Evolutionary conservation across 2,888 invertebrate species (phyloP), one percentile per base, ranked within the genome.

Genomic region (Bellardia bayeri): DNA sequence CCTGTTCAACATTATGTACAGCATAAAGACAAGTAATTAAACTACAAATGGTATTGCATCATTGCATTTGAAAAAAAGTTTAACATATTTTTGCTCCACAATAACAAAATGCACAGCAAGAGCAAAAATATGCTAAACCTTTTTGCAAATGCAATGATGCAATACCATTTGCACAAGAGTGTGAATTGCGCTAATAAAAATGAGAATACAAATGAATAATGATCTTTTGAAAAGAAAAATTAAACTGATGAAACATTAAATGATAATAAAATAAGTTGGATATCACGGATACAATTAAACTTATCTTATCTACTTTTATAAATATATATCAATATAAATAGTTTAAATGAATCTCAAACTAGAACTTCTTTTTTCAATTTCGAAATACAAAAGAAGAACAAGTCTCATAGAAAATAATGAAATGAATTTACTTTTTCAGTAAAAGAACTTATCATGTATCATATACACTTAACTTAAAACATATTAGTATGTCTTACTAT

Each of bases 281-380:
- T 71, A 71, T 71, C 69, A 71, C 69, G 33, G 16, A 54, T 54
- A 51, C 11, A 71, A 54, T 54, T 8, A 37, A 54, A 71, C 33
- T 54, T 54, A 54, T 33, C 14, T 45, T 13, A 37, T 6, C 37
- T 66, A 66, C 23, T 23, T 8, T 11, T 23, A 23, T 14, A 23
- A 23, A 14, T 51, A 51, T 51, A 14, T 13, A 56, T 23, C 23
- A 56, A 56, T 23, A 56, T 16, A 16, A 7, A 16, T 7, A 56
- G 3, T 56, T 56, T 56, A 16, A 16, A 16, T 23, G 6, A 23
- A 56, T 8, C 3, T 23, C 23, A 9, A 56, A 16, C 23, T 56
- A 56, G 6, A 51, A 51, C 4, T 5, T 6, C 6, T n/a, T 51
- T 45, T 45, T 45, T 3, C 11, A 45, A 45, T 51, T 51, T 51